Evolutionary conservation across 2,888 invertebrate genomes (phyloP), one percentile per base, ranked within the genome.

Genomic region (Ferdinandea cuprea): DNA sequence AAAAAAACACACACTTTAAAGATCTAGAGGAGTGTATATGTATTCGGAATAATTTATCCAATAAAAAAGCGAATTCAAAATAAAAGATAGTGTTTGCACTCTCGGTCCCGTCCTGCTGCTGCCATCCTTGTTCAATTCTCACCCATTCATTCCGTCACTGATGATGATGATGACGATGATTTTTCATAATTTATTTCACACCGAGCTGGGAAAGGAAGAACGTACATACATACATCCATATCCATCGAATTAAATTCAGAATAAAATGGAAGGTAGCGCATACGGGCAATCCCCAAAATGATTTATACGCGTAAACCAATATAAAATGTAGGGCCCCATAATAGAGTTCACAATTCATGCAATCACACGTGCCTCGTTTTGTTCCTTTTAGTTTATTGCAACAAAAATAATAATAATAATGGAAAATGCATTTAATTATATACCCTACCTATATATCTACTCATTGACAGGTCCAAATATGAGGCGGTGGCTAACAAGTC

Each of bases 401-500:
- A 74, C 4, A 52, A 42, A 63, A 28, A 44, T n/a, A n/a, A 28
- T n/a, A 48, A 63, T 17, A 21, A 56, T 48, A 71, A 65, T 17
- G 59, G 77, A 65, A 80, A 71, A 54, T 42, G n/a, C 25, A 77
- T 83, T 66, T 59, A 76, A 76, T 68, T 68, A 76, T 76, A 76
- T 50, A 5, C 13, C n/a, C 44, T 30, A 35, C 30, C 50, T 7
- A 13, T 73, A 21, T 28, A 37, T 40, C 40, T 28, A 46, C 42
- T 66, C 78, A 52, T 78, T 35, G 68, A 72, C 73, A 83, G 78
- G 72, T 15, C 83, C 54, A 72, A 73, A 58, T 73, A 78, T 79
- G 77, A 74, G 44, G 69, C 32, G 54, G 58, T 44, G 69, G 65
- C 69, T 66, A 84, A 69, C 79, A 85, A 86, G 85, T 83, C 85